Conservation (phyloP, 2,888 invertebrate genomes). For the Nomada ferruginata region DNA sequence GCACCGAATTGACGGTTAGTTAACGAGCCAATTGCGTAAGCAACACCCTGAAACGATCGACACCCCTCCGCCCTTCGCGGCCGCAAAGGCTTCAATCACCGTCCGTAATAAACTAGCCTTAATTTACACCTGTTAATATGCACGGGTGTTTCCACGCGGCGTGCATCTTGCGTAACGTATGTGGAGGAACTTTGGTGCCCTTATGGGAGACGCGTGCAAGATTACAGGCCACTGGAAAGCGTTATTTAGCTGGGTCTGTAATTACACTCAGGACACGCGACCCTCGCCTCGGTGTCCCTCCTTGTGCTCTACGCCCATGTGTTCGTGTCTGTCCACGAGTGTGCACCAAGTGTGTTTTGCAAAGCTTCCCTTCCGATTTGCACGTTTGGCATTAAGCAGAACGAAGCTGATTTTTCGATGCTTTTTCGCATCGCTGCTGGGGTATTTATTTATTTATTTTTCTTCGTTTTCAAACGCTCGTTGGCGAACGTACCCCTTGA, state of each 20-base stretch:
- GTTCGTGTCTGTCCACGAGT: background rate
- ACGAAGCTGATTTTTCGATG: slow-evolving; percentile 20
- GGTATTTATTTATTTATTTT: background rate
- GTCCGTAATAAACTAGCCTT: slow-evolving; percentile 32
- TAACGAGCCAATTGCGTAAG: slow-evolving; percentile 3
- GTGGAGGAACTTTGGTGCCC: slow-evolving; percentile 48
- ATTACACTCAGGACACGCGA: slow-evolving; percentile 52
- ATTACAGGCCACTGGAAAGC: slow-evolving; percentile 42
- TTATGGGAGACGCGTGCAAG: slow-evolving; percentile 48
- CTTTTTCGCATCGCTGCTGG: slow-evolving; percentile 14
- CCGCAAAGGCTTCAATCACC: slow-evolving; percentile 39
- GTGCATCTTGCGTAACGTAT: slow-evolving; percentile 44
- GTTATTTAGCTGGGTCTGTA: slow-evolving; percentile 49
- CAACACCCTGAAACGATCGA: background rate
- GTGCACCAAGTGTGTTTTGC: background rate
- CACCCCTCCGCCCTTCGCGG: background rate
- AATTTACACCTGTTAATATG: slow-evolving; percentile 46
- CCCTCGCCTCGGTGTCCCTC: slow-evolving; percentile 6
- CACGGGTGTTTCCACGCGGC: slow-evolving; percentile 17
- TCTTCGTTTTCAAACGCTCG: background rate
- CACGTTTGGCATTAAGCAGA: background rate
- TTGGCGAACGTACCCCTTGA: background rate
- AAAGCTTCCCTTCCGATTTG: slow-evolving; percentile 31
- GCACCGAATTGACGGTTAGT: slow-evolving; percentile 1
- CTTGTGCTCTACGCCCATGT: background rate